Conservation (phyloP, 2,113 vertebrate genomes). For the Sylvilagus bachmani region DNA sequence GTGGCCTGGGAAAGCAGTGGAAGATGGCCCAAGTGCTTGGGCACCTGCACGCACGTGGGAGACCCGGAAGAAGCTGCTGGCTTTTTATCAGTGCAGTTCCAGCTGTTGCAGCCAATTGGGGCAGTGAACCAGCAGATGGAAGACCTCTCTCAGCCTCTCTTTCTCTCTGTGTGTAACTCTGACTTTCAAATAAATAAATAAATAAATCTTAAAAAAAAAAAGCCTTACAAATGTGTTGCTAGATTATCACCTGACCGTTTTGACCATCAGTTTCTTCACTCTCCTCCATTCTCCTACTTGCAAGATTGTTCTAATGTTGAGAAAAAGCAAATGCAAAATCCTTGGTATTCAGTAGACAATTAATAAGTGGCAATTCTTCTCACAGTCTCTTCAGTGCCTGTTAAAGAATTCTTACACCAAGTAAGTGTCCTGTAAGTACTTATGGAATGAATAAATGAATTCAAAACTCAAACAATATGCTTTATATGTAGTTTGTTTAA, state of each 20-base stretch:
- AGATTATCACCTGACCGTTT: not conserved
- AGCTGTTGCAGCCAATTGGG: too few species aligned
- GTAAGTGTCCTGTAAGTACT: not conserved
- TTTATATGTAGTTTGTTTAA: not conserved
- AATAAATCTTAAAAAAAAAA: too few species aligned
- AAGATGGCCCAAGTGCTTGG: too few species aligned
- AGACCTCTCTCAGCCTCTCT: too few species aligned
- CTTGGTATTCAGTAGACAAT: not conserved
- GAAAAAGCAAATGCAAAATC: not conserved
- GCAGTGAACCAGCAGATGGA: too few species aligned
- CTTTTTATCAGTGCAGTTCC: too few species aligned
- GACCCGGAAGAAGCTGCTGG: too few species aligned
- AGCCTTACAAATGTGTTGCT: too few species aligned
- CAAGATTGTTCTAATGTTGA: not conserved
- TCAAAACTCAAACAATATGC: conserved; percentile 9
- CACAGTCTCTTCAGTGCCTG: not conserved
- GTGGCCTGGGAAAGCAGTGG: too few species aligned
- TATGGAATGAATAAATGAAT: conserved; percentile 1
- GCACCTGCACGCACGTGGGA: too few species aligned
- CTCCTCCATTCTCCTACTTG: not conserved
- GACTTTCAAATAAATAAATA: too few species aligned
- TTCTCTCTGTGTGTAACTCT: too few species aligned
- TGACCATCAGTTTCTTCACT: not conserved
- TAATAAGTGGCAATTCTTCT: not conserved
- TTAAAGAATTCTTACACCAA: not conserved